phyloP scores from a whole-genome alignment of 2,888 invertebrate species.

The Drosophila aldrichi region DNA sequence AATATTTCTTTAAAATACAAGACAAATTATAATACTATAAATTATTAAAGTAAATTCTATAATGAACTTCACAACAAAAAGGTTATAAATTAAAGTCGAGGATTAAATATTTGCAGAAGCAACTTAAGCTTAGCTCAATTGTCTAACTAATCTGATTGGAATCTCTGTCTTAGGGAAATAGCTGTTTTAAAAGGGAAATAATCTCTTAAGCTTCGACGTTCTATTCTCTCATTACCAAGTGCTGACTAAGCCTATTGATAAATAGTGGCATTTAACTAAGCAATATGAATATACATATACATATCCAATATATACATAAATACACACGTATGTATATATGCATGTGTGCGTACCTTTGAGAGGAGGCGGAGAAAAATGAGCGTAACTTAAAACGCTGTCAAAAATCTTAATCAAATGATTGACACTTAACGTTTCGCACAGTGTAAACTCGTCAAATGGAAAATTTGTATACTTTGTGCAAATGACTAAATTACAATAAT shows the following conservation, averaged over 20 bases:
- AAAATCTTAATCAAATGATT: slow-evolving; percentile 1
- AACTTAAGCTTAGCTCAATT: background rate
- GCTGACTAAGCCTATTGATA: slow-evolving; percentile 26
- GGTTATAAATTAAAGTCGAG: background rate
- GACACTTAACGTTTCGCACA: slow-evolving; percentile 21
- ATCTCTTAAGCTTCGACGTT: background rate
- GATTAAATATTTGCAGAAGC: background rate
- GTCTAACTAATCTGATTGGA: slow-evolving; percentile 4
- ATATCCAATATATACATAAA: background rate
- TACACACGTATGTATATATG: too few relatives aligned
- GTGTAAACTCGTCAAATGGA: slow-evolving; percentile 59
- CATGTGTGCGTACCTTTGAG: background rate
- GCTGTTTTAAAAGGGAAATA: slow-evolving; percentile 4
- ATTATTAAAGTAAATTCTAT: background rate
- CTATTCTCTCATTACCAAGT: slow-evolving; percentile 1
- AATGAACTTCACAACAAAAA: background rate
- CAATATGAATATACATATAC: background rate
- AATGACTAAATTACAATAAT: slow-evolving; percentile 62
- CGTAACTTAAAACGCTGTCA: background rate
- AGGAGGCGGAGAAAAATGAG: too few relatives aligned
- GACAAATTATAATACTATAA: background rate
- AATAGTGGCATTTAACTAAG: slow-evolving; percentile 22
- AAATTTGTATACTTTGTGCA: slow-evolving; percentile 58
- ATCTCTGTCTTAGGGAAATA: background rate
- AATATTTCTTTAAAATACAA: background rate